Evolutionary conservation across 2,888 invertebrate species (phyloP), one percentile per base, ranked within the genome.

Genomic region (Acanthosepion pharaonis): DNA sequence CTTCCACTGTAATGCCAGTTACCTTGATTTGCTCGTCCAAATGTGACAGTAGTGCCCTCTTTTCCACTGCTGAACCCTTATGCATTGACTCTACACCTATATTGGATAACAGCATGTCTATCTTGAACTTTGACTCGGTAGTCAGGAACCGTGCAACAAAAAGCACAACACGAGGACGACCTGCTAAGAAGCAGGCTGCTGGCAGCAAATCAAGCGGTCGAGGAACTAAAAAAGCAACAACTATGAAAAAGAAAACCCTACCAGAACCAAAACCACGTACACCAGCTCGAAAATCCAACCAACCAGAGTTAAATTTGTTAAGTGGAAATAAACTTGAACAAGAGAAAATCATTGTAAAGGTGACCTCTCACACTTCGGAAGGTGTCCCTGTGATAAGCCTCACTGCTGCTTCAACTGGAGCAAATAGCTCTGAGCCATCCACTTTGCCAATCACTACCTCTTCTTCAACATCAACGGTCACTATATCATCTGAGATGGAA

Each of bases 341-440:
- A 93, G 93, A 93, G 53, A 93, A 93, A 93, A 93, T 93, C 28
- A 93, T 93, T 53, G 93, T 93, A 33, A 93, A 93, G n/a, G 93
- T 93, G 15, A 93, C 93, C 5, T 93, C 93, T n/a, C 93, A 53
- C 53, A 93, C 93, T n/a, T 93, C 93, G 0, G 93, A 93, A 93
- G 93, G 93, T 53, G 93, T 93, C n/a, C 93, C 93, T 93, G 93
- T 93, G 93, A 93, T 93, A 93, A 93, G 93, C 51, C 49, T 93
- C 15, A 93, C 93, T 18, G 51, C 93, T n/a, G 93, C 93, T 49
- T 48, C 92, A 42, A 92, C 49, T n/a, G 93, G n/a, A 51, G 53
- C 28, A 9, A 93, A 11, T 48, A 51, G 51, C 28, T 93, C 25
- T 15, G 93, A 28, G 15, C n/a, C 53, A n/a, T 51, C 53, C 5